Percentiles rank a stretch among this genome's conserved stretches.
Evolutionary conservation across 2,888 invertebrate species (phyloP).

Genomic region (Notocelia uddmanniana): DNA sequence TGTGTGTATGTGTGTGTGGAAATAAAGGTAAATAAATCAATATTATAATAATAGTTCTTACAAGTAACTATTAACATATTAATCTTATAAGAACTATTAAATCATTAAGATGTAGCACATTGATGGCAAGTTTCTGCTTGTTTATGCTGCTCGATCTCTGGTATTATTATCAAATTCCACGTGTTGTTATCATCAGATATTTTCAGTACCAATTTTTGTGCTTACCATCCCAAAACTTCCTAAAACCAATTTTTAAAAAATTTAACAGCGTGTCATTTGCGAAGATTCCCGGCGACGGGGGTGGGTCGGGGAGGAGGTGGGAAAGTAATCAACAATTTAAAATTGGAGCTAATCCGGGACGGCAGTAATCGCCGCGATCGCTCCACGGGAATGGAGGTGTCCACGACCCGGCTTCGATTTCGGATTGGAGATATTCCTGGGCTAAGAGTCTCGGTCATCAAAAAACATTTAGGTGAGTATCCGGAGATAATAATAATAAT

Average conservation of each 20-base stretch:
- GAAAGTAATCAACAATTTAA: slow-evolving; percentile 84
- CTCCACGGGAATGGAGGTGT: slow-evolving; percentile 58
- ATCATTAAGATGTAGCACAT: no score
- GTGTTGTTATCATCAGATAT: no score
- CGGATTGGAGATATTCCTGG: not conserved
- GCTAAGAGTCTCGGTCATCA: not conserved
- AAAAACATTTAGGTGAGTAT: no score
- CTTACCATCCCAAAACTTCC: slow-evolving; percentile 40
- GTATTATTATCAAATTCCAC: no score
- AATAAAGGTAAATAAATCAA: no score
- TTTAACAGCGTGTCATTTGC: slow-evolving; percentile 75
- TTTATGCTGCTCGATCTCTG: no score
- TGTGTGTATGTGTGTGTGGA: no score
- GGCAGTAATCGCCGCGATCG: slow-evolving; percentile 74
- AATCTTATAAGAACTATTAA: no score
- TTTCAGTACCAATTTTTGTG: slow-evolving; percentile 14
- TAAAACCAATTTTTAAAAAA: slow-evolving; percentile 69
- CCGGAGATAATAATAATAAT: no score
- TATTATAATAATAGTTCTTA: no score
- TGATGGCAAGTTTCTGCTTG: no score
- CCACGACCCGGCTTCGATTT: slow-evolving; percentile 23
- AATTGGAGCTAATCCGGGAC: slow-evolving; percentile 80
- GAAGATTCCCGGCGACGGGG: slow-evolving; percentile 54
- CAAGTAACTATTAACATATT: no score
- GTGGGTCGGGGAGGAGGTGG: slow-evolving; percentile 49